Conservation (phyloP, 2,888 invertebrate species). For the Diaprepes abbreviatus region DNA sequence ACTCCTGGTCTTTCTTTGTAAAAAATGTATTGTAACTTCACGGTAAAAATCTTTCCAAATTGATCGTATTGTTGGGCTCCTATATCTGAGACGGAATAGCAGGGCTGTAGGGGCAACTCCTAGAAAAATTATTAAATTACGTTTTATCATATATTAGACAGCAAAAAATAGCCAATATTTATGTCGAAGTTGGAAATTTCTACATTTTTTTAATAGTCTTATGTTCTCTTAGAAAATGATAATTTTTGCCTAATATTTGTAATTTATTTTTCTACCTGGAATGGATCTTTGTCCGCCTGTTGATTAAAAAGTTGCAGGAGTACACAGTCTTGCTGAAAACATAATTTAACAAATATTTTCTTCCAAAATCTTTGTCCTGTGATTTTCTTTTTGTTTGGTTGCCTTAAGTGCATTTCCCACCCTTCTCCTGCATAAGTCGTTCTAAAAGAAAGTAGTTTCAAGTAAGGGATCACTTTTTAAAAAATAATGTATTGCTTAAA, state of each 20-base stretch:
- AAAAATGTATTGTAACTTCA: constrained; percentile 96
- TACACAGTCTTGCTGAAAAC: constrained; percentile 83
- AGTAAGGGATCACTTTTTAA: too few species aligned
- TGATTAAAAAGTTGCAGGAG: constrained; percentile 89
- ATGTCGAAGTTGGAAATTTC: too few species aligned
- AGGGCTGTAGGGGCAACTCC: constrained; percentile 93
- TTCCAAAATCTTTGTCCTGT: constrained; percentile 97
- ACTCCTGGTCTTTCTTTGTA: constrained; percentile 98
- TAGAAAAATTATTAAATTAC: too few species aligned
- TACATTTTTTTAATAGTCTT: too few species aligned
- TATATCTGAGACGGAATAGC: constrained; percentile 95
- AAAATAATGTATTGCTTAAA: too few species aligned
- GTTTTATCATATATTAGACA: too few species aligned
- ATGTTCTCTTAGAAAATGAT: too few species aligned
- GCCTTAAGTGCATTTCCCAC: constrained; percentile 97
- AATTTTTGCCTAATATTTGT: too few species aligned
- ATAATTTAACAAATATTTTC: constrained; percentile 90
- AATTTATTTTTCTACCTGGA: constrained; percentile 39
- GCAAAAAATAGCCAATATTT: too few species aligned
- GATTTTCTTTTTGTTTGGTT: constrained; percentile 96
- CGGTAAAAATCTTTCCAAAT: constrained; percentile 98
- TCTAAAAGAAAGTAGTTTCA: too few species aligned
- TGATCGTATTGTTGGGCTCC: constrained; percentile 98
- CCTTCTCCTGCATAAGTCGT: constrained; percentile 83
- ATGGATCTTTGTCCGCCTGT: constrained; percentile 73